Evolutionary conservation across 2,797 vertebrate genomes (phyloP), one percentile per base, ranked within the genome.

Genomic region (Hybognathus amarus): DNA sequence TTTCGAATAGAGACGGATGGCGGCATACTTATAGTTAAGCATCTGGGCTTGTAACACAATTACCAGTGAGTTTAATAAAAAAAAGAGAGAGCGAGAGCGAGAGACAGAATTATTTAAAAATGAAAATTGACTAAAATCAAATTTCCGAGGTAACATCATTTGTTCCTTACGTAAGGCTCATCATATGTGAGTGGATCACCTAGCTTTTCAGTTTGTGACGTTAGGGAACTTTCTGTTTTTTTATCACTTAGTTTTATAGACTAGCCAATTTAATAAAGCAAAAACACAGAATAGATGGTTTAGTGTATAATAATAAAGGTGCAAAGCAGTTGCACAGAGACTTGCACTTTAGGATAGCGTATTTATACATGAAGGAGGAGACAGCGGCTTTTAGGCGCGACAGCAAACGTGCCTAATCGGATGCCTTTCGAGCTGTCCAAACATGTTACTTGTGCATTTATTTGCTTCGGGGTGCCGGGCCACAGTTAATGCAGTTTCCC

Each of bases 21-120:
- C 11, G n/a, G 59, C 70, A 52, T 54, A 30, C 80, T 82, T 74
- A 75, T 27, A 66, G 70, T 75, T 82, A 73, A 63, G 54, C 79
- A 81, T 82, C 80, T 75, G 80, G 70, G 61, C 59, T 66, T 75
- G 45, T 75, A 75, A 82, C 71, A 54, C 80, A 82, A 82, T 81
- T 81, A 81, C 69, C 40, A 81, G 69, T 33, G 79, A 81, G 69
- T 81, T 63, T 73, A 73, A 81, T 73, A 73, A 81, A 18, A 47
- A 71, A 59, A 30, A 9, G 20, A 6, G 18, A 52, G 18, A 20
- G 50, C n/a, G 54, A 42, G n/a, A 45, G 42, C 47, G 40, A 40
- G 38, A 47, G 52, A 63, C 68, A 36, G 30, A 73, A 50, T 50
- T 42, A 73, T 64, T 81, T 63, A 50, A 73, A 81, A 81, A 80